Evolutionary conservation across 1,140 invertebrate species (phyloP).

Genomic region (Zophobas morio): DNA sequence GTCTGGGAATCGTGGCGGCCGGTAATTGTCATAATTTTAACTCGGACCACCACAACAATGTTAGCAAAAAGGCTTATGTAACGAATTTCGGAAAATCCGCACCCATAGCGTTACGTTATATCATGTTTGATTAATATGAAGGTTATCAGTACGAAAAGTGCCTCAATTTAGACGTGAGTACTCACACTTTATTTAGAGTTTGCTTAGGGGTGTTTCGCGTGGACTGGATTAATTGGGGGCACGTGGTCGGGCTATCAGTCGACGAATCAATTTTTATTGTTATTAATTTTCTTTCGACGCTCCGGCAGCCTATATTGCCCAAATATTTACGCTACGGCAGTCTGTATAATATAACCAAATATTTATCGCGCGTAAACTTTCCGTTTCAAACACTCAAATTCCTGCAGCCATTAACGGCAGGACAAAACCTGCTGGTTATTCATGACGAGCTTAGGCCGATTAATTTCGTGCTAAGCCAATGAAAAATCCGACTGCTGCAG

Average conservation of each 20-base stretch:
- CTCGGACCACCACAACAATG: neutral
- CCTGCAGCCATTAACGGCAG: constrained; percentile 23
- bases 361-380: constrained; percentile 44
- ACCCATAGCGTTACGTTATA: too few species aligned
- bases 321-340: constrained; percentile 45
- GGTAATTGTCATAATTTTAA: neutral
- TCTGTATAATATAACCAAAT: constrained; percentile 48
- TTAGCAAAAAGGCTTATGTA: neutral
- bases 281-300: constrained; percentile 43
- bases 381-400: constrained; percentile 42
- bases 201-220: neutral
- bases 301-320: constrained; percentile 25
- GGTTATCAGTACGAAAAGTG: neutral
- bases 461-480: neutral
- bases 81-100: neutral
- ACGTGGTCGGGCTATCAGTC: neutral
- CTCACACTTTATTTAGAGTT: too few species aligned
- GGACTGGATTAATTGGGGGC: neutral
- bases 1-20: neutral
- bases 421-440: constrained; percentile 33
- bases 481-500: neutral
- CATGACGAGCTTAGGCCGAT: constrained; percentile 23
- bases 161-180: too few species aligned
- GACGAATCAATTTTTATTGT: constrained; percentile 31
- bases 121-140: neutral